phyloP scores from a whole-genome alignment of 2,113 vertebrate species.

The Marmota flaviventris region DNA sequence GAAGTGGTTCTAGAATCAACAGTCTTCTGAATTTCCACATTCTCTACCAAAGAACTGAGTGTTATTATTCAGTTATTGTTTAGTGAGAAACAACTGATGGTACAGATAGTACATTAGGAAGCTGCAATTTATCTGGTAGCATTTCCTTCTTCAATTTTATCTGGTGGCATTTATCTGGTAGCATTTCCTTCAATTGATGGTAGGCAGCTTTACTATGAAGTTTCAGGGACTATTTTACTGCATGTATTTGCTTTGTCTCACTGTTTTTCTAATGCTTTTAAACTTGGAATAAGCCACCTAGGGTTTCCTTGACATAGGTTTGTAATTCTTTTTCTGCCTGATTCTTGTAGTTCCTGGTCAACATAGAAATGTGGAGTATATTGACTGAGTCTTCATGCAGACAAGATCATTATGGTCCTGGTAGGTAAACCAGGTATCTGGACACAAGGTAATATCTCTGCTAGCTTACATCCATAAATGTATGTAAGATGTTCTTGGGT shows the following conservation, averaged over 20 bases:
- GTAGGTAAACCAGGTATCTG: not conserved
- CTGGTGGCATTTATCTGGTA: not conserved
- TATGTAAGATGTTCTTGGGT: not conserved
- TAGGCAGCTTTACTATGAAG: constrained; percentile 48
- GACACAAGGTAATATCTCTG: not conserved
- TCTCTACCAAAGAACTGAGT: constrained; percentile 35
- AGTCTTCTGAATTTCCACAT: not conserved
- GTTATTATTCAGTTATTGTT: not conserved
- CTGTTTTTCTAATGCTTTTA: constrained; percentile 52
- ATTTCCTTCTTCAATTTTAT: not conserved
- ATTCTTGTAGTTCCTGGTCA: constrained; percentile 50
- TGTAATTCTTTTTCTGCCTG: constrained; percentile 56
- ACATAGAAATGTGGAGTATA: constrained; percentile 57
- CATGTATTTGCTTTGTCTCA: constrained; percentile 50
- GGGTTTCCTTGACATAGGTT: constrained; percentile 49
- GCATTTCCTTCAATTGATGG: not conserved
- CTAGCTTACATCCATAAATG: not conserved
- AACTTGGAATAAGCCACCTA: constrained; percentile 47
- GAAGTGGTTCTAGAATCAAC: constrained; percentile 27
- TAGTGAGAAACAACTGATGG: not conserved
- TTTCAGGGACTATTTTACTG: constrained; percentile 39
- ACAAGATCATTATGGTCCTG: constrained; percentile 65
- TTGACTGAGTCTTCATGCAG: constrained; percentile 32
- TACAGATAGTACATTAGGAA: constrained; percentile 9
- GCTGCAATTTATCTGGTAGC: constrained; percentile 19